phyloP scores from a whole-genome alignment of 2,797 vertebrate species.

The Scleropages formosus region DNA sequence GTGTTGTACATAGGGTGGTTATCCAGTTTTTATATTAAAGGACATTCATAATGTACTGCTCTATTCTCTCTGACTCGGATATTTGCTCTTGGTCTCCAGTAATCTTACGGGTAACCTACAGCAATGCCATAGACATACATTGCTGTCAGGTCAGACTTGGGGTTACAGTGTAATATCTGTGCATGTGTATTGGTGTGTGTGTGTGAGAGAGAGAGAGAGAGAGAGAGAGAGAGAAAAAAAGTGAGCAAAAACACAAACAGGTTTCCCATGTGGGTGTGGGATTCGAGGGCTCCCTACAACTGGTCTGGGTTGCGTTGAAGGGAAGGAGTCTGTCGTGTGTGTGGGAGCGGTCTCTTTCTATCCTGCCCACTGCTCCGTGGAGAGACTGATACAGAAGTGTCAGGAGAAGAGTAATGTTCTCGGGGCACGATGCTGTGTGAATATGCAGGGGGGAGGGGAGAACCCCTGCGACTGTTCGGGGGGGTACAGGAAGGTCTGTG shows the following conservation, averaged over 20 bases:
- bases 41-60: background rate
- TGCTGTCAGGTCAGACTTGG: conserved; percentile 9
- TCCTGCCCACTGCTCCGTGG: background rate
- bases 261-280: background rate
- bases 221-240: background rate
- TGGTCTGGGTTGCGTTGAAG: background rate
- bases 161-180: conserved; percentile 22
- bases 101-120: background rate
- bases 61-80: background rate
- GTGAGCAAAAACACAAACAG: too few relatives aligned
- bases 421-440: background rate
- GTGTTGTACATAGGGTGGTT: conserved; percentile 11
- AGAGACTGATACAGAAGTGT: background rate
- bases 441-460: conserved; percentile 58
- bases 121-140: background rate
- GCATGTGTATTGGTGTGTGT: background rate
- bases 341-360: background rate
- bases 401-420: background rate
- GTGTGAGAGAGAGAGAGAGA: conserved; percentile 2
- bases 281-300: background rate
- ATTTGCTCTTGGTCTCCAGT: too few relatives aligned
- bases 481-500: background rate
- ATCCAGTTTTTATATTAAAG: conserved; percentile 1
- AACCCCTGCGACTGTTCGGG: conserved; percentile 34
- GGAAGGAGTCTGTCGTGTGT: background rate